phyloP scores from a whole-genome alignment of 2,113 vertebrate species.

The Cebus imitator region DNA sequence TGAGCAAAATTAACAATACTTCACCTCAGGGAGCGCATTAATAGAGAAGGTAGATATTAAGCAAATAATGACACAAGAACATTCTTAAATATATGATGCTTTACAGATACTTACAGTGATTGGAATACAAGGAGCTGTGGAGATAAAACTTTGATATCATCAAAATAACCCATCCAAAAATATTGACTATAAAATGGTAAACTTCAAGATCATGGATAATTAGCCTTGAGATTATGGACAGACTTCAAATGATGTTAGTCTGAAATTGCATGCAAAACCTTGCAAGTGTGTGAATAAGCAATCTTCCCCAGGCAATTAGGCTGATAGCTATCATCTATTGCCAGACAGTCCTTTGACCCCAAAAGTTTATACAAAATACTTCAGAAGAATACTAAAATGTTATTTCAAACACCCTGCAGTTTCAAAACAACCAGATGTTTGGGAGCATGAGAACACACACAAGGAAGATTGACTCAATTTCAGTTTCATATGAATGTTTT shows the following conservation, averaged over 20 bases:
- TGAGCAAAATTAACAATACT: background rate
- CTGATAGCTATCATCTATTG: background rate
- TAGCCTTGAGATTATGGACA: background rate
- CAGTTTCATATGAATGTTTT: constrained; percentile 59
- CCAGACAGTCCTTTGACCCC: constrained; percentile 25
- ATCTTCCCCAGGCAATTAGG: background rate
- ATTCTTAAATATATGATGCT: background rate
- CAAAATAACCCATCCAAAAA: background rate
- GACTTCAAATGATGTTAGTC: background rate
- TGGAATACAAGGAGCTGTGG: background rate
- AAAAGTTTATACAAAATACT: background rate
- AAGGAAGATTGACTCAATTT: constrained; percentile 57
- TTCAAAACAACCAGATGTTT: constrained; percentile 58
- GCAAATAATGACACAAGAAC: background rate
- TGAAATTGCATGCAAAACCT: background rate
- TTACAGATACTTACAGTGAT: background rate
- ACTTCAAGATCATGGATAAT: background rate
- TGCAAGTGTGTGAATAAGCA: background rate
- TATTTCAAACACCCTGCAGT: background rate
- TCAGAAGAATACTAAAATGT: constrained; percentile 10
- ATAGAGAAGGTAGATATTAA: background rate
- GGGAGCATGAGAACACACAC: background rate
- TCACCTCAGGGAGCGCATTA: background rate
- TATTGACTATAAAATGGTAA: background rate
- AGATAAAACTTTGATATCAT: background rate